phyloP scores from a whole-genome alignment of 2,113 vertebrate genomes.

The Sphaerodactylus townsendi region DNA sequence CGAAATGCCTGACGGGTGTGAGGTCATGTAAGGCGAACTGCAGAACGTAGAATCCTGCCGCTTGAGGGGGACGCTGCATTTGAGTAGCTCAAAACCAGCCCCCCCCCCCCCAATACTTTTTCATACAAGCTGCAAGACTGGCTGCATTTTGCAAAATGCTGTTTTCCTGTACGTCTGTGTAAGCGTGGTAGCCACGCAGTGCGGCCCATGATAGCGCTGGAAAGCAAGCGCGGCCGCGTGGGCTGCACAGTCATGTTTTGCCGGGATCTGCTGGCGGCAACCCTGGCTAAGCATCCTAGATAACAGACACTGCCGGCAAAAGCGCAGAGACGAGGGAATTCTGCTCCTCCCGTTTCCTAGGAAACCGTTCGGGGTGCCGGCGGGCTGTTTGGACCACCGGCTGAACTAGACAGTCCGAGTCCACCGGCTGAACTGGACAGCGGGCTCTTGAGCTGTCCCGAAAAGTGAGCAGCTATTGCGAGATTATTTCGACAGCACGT shows the following conservation, averaged over 20 bases:
- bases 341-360: not conserved
- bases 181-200: not conserved
- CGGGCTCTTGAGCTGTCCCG: not conserved
- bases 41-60: not conserved
- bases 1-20: not conserved
- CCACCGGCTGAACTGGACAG: too few relatives aligned
- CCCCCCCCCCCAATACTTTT: not conserved
- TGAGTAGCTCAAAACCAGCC: not conserved
- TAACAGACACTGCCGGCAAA: too few relatives aligned
- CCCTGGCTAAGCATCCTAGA: not conserved
- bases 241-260: not conserved
- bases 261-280: not conserved
- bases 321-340: not conserved
- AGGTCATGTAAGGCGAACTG: constrained; percentile 4
- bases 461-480: too few relatives aligned
- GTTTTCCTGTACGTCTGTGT: too few relatives aligned
- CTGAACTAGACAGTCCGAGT: not conserved
- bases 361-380: too few relatives aligned
- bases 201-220: not conserved
- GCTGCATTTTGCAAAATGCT: not conserved
- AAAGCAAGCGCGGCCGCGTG: not conserved
- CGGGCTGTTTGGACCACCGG: not conserved
- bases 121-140: too few relatives aligned
- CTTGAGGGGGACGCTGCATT: not conserved
- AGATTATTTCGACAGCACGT: not conserved